Conservation (phyloP, 1,140 invertebrate genomes). For the Batillaria attramentaria region DNA sequence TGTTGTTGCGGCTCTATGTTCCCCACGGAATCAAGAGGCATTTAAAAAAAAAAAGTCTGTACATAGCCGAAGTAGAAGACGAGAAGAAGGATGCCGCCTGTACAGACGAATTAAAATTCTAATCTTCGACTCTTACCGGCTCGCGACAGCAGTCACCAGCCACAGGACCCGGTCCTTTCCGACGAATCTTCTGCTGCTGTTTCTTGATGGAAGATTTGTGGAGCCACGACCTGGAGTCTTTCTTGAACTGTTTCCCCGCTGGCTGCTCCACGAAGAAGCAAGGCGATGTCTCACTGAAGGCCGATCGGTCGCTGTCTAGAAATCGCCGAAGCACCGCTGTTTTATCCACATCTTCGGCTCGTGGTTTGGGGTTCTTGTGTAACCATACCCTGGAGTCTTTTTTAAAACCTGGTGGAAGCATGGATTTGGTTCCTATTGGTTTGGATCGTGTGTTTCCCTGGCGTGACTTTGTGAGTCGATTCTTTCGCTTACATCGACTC, state of each 20-base stretch:
- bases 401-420: slow-evolving; percentile 31
- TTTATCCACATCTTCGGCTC: slow-evolving; percentile 28
- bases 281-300: slow-evolving; percentile 7
- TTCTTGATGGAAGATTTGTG: slow-evolving; percentile 29
- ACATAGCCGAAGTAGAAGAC: too few species aligned
- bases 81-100: too few species aligned
- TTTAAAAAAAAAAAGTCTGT: too few species aligned
- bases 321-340: slow-evolving; percentile 25
- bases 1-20: too few species aligned
- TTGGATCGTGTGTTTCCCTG: neutral
- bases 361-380: slow-evolving; percentile 28
- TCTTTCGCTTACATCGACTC: slow-evolving; percentile 3
- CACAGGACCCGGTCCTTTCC: slow-evolving; percentile 17
- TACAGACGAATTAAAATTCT: neutral
- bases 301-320: slow-evolving; percentile 20
- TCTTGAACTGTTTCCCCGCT: slow-evolving; percentile 28
- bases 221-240: slow-evolving; percentile 26
- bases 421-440: neutral
- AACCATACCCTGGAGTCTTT: slow-evolving; percentile 28
- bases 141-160: slow-evolving; percentile 25
- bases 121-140: neutral
- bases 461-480: neutral
- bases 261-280: slow-evolving; percentile 23
- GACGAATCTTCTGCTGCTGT: neutral
- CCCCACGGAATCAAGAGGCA: too few species aligned